Conservation (phyloP, 2,113 vertebrate species). For the Callithrix jacchus region DNA sequence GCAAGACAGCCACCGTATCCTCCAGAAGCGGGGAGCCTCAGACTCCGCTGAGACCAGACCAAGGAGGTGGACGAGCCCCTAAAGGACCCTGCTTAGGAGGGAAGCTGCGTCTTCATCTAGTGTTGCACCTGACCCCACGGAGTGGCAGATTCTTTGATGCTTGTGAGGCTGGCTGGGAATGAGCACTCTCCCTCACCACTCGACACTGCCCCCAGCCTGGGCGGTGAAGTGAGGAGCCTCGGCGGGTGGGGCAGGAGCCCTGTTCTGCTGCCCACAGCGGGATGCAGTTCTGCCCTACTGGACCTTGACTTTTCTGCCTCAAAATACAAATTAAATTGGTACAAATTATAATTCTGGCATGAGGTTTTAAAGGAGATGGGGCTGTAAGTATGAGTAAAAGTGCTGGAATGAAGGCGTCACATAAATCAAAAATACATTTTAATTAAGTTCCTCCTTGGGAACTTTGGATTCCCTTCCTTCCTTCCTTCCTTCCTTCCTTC, state of each 20-base stretch:
- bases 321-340: background rate
- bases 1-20: fast-evolving
- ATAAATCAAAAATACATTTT: background rate
- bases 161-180: background rate
- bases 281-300: background rate
- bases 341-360: background rate
- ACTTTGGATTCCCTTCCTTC: background rate
- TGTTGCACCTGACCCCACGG: background rate
- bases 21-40: no score
- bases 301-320: background rate
- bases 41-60: background rate
- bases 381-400: background rate
- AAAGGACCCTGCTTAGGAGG: no score
- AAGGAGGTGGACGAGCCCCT: background rate
- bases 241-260: fast-evolving
- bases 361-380: background rate
- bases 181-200: no score
- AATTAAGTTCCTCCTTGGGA: background rate
- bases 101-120: background rate
- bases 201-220: background rate
- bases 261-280: no score
- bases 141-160: background rate
- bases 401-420: background rate
- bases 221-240: fast-evolving
- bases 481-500: background rate